Evolutionary conservation across 92 coral and sea anemone species (phyloP), one percentile per base, ranked within the genome.

Genomic region (Parazoanthus swiftii): DNA sequence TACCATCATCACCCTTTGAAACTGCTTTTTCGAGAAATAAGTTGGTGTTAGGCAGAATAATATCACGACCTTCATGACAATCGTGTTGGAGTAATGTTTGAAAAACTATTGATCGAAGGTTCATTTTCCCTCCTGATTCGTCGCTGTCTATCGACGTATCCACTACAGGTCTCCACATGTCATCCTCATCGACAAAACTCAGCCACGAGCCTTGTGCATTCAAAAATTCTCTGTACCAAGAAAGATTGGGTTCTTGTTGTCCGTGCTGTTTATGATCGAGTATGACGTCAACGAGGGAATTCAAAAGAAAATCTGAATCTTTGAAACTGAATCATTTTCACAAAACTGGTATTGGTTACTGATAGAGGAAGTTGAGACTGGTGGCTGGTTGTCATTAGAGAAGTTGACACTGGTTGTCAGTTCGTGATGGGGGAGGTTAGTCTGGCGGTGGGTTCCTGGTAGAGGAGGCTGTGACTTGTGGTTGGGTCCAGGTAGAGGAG

Each of bases 261-360:
- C 80, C 15, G 80, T 76, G 46, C 80, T 76, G 29, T 43, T 76
- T 33, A 76, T 43, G 21, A 37, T 76, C 3, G 80, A 76, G 80
- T 76, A 76, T 56, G 80, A 9, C 80, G 54, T 21, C 39, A 76
- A 39, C 80, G 59, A 39, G 33, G 80, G 38, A 81, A 88, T 20
- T 51, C 20, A 29, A 74, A 51, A 6, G 46, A 16, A 46, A 88
- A 90, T 68, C 92, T 78, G 48, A 90, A 85, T 25, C 54, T 70
- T 73, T 77, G 73, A 76, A 85, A 90, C n/a, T 90, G 86, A 8
- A 74, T 90, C 88, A 90, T 82, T 33, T 89, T 90, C 1, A 54
- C 80, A 50, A 85, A 90, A 23, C 85, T 85, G 35, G 66, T 89
- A 89, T 25, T 89, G 88, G 48, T 54, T 85, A 46, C 84, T 83